Conservation (phyloP, 2,797 vertebrate species). For the Myotis pilosus region DNA sequence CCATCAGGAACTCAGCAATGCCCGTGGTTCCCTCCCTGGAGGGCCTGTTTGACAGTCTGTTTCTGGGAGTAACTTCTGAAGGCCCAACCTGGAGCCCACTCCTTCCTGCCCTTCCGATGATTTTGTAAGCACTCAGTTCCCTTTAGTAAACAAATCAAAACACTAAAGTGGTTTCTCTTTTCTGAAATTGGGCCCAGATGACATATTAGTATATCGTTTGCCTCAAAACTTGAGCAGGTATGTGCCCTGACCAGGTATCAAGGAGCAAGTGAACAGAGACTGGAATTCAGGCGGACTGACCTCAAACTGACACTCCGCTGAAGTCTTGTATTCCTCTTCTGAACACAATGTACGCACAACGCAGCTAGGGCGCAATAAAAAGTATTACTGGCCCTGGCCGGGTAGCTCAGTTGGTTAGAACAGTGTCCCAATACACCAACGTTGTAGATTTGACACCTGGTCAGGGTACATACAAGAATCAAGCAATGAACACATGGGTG, state of each 20-base stretch:
- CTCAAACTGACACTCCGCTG: background rate
- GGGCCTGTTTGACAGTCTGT: background rate
- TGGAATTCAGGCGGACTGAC: background rate
- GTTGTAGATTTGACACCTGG: no score
- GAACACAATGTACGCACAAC: background rate
- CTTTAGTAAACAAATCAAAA: background rate
- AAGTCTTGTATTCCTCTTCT: background rate
- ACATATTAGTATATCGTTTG: background rate
- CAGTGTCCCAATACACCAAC: no score
- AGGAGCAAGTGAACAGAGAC: background rate
- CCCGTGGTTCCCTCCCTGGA: background rate
- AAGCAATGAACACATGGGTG: no score
- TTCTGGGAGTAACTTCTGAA: conserved; percentile 38
- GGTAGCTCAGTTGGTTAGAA: no score
- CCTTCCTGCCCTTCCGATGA: background rate
- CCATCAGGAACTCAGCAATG: background rate
- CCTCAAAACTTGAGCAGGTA: background rate
- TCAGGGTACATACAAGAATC: no score
- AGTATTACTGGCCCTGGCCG: no score
- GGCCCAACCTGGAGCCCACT: background rate
- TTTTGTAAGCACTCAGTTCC: background rate
- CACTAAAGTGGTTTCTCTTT: background rate
- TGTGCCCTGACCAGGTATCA: background rate
- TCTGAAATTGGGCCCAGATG: background rate
- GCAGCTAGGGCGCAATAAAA: background rate